These are phyloP conservation scores for Artibeus lituratus DNA, from an alignment of 2,797 vertebrate genomes.

Conservation along the genomic window DNA sequence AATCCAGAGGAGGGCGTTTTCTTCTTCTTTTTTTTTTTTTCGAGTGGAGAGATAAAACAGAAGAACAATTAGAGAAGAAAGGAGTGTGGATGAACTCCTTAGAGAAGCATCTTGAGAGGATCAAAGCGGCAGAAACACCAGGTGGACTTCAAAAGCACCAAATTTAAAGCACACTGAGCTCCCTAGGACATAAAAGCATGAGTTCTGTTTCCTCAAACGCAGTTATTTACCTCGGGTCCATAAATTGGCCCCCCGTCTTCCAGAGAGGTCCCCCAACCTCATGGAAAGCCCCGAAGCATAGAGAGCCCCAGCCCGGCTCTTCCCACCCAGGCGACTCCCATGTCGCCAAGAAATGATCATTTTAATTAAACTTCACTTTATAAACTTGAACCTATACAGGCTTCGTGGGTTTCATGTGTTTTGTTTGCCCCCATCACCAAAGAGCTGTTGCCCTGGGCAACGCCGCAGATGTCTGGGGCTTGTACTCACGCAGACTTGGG, in stretches of 20 bases:
- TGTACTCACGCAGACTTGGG: not conserved
- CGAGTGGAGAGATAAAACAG: not conserved
- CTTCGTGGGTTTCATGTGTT: not conserved
- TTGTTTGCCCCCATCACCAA: not conserved
- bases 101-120: not conserved
- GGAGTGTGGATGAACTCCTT: not conserved
- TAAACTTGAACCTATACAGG: not conserved
- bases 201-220: not conserved
- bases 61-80: not conserved
- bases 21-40: not conserved
- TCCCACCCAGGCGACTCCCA: not conserved
- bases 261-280: not conserved
- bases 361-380: not conserved
- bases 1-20: not conserved
- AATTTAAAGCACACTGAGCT: not conserved
- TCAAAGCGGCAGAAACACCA: conserved; percentile 19
- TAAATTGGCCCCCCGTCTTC: not conserved
- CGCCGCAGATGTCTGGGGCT: too few relatives aligned
- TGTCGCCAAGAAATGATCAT: not conserved
- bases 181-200: not conserved
- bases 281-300: fast-evolving
- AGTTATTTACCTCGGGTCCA: not conserved
- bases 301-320: fast-evolving
- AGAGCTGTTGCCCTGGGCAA: not conserved
- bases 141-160: not conserved